phyloP scores from a whole-genome alignment of 1,140 invertebrate genomes.

The Medauroidea extradentata region DNA sequence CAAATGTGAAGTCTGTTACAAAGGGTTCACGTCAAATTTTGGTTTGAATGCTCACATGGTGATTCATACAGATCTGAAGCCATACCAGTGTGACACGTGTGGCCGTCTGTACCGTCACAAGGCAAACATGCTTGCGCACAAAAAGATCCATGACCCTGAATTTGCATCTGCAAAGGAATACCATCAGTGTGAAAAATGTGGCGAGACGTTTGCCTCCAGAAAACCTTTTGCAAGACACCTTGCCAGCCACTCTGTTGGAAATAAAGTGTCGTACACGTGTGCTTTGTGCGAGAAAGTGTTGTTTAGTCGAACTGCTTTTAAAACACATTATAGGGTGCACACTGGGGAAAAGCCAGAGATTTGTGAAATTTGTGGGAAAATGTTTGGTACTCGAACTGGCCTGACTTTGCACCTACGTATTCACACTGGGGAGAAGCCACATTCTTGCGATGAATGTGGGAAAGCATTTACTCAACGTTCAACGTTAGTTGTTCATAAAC shows the following conservation, averaged over 20 bases:
- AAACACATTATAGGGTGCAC: conserved; percentile 60
- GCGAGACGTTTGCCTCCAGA: conserved; percentile 55
- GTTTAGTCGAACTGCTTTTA: conserved; percentile 49
- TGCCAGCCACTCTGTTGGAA: conserved; percentile 43
- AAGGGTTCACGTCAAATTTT: not conserved
- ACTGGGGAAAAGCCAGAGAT: conserved; percentile 63
- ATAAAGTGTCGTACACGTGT: conserved; percentile 53
- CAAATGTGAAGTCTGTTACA: not conserved
- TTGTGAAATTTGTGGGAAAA: conserved; percentile 49
- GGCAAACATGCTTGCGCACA: conserved; percentile 41
- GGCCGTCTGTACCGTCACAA: conserved; percentile 46
- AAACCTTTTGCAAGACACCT: conserved; percentile 55
- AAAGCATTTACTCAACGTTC: conserved; percentile 67
- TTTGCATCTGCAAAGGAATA: conserved; percentile 39
- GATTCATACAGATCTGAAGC: conserved; percentile 33
- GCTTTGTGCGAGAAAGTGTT: conserved; percentile 46
- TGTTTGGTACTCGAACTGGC: conserved; percentile 49
- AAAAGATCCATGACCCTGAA: conserved; percentile 26
- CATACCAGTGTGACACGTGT: conserved; percentile 63
- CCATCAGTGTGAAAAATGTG: conserved; percentile 66
- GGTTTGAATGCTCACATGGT: conserved; percentile 11
- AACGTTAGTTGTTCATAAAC: conserved; percentile 64
- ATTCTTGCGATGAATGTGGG: conserved; percentile 61
- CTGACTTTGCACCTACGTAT: conserved; percentile 54
- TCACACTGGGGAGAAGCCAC: conserved; percentile 66